A percentile compares a stretch with the other conserved stretches of the same genome.
Evolutionary conservation across 2,888 invertebrate species (phyloP).

Genomic region (Drosophila colorata): DNA sequence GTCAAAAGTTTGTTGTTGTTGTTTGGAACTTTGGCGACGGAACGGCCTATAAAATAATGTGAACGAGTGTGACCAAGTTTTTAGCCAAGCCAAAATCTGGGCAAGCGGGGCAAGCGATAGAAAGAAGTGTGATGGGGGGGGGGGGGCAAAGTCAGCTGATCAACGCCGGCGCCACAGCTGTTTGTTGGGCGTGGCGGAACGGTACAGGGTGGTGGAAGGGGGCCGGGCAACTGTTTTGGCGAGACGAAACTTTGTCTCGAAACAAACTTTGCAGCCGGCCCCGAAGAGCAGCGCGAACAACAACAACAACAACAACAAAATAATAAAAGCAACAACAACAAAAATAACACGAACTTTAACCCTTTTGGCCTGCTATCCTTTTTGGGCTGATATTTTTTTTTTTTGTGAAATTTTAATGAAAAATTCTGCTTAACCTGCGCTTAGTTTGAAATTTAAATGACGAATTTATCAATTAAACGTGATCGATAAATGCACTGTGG

Average conservation of each 20-base stretch:
- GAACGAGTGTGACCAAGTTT: slow-evolving; percentile 53
- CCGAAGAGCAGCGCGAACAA: slow-evolving; percentile 40
- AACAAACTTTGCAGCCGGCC: slow-evolving; percentile 70
- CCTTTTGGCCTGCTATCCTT: slow-evolving; percentile 29
- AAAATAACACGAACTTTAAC: slow-evolving; percentile 33
- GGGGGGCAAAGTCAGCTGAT: slow-evolving; percentile 40
- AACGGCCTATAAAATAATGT: slow-evolving; percentile 75
- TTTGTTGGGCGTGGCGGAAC: slow-evolving; percentile 14
- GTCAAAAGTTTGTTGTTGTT: slow-evolving; percentile 72
- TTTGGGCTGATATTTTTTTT: background rate
- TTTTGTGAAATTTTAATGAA: slow-evolving; percentile 16
- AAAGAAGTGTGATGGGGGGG: background rate
- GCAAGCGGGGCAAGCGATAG: slow-evolving; percentile 1
- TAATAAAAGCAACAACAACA: slow-evolving; percentile 9
- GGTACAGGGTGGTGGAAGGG: background rate
- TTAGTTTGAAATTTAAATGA: background rate
- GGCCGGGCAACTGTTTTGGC: slow-evolving; percentile 31
- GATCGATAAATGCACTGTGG: background rate
- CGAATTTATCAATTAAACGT: too few relatives aligned
- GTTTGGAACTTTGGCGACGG: slow-evolving; percentile 72
- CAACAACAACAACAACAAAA: slow-evolving; percentile 24
- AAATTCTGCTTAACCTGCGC: background rate
- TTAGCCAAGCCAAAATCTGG: slow-evolving; percentile 13
- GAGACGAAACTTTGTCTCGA: slow-evolving; percentile 73
- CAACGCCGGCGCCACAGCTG: slow-evolving; percentile 48